phyloP scores from a whole-genome alignment of 2,888 invertebrate species.

The Hypena proboscidalis region DNA sequence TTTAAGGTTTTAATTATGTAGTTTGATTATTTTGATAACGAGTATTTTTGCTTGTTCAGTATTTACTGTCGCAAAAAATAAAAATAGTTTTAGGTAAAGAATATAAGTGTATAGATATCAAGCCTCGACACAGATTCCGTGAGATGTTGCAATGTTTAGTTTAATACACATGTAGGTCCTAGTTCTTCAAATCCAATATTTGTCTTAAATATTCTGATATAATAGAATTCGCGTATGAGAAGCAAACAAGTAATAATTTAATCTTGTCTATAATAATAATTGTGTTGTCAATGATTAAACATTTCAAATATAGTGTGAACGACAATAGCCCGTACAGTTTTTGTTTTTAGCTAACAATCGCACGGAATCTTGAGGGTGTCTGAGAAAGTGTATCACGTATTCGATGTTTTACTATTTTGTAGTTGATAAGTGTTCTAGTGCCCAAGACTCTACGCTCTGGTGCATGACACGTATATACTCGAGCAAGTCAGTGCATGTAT shows the following conservation, averaged over 20 bases:
- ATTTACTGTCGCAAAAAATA: conserved; percentile 21
- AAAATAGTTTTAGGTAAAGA: conserved; percentile 12
- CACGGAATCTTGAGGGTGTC: conserved; percentile 29
- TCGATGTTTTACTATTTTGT: conserved; percentile 22
- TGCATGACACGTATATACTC: background rate
- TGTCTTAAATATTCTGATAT: no score
- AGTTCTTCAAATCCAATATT: no score
- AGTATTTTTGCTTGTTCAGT: conserved; percentile 18
- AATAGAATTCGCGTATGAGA: no score
- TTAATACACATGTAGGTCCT: no score
- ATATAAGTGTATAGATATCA: conserved; percentile 22
- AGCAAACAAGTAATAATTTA: no score
- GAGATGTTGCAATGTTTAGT: conserved; percentile 3
- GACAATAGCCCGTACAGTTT: no score
- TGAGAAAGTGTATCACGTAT: conserved; percentile 30
- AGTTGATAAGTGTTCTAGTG: conserved; percentile 15
- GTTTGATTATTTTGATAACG: conserved; percentile 15
- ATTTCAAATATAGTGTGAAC: no score
- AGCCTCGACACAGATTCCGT: conserved; percentile 27
- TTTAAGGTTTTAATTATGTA: conserved; percentile 28
- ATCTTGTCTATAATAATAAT: no score
- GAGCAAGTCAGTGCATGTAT: background rate
- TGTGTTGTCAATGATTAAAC: no score
- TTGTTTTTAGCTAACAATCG: background rate
- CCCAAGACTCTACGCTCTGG: conserved; percentile 4